Conservation (phyloP, 2,888 invertebrate genomes). For the Clunio marinus region DNA sequence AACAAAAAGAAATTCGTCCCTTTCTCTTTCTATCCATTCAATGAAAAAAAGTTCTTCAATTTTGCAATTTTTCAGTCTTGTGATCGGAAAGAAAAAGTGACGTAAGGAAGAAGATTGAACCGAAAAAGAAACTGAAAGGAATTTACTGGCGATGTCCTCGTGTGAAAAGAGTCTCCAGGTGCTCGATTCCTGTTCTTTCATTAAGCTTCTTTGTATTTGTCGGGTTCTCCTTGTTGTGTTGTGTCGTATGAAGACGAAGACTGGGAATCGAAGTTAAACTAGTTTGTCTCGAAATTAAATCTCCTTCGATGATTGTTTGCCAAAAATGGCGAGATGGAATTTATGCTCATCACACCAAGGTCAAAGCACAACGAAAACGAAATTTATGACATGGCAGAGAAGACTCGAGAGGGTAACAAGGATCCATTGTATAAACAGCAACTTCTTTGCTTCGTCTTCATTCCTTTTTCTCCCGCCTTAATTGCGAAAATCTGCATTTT, state of each 20-base stretch:
- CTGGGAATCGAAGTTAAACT: background rate
- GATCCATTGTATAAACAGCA: too few species aligned
- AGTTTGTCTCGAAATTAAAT: background rate
- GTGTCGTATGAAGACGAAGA: background rate
- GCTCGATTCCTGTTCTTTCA: constrained; percentile 32
- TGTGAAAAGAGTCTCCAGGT: constrained; percentile 24
- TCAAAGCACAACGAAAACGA: background rate
- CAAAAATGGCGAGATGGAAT: background rate
- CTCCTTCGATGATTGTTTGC: background rate
- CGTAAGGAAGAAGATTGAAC: background rate
- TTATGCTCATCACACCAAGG: background rate
- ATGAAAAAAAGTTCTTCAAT: background rate
- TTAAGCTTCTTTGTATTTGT: constrained; percentile 23
- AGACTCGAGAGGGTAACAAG: constrained; percentile 15
- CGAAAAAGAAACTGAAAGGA: constrained; percentile 14
- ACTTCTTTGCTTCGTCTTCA: background rate
- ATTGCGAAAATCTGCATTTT: constrained; percentile 12
- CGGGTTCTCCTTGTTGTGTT: background rate
- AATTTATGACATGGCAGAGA: background rate
- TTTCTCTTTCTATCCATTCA: too few species aligned
- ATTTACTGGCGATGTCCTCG: constrained; percentile 20
- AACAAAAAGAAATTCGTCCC: too few species aligned
- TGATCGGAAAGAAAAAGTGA: background rate
- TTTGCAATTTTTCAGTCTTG: background rate
- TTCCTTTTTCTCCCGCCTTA: background rate